Conservation (phyloP, 2,888 invertebrate genomes). For the Drosophila ezoana region DNA sequence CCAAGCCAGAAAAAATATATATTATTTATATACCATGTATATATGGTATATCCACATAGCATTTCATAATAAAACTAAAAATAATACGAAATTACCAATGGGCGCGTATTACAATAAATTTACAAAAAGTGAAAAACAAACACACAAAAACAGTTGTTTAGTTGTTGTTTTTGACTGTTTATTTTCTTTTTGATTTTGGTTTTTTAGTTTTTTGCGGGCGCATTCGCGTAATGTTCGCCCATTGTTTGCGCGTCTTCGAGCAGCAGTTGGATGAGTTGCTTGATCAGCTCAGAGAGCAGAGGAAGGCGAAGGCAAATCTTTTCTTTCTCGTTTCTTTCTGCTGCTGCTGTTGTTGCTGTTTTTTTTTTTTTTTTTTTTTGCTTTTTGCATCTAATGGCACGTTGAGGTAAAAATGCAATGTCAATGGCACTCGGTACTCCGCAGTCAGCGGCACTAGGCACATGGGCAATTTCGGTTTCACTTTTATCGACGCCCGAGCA, state of each 20-base stretch:
- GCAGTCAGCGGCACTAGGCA: conserved; percentile 23
- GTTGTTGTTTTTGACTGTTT: conserved; percentile 42
- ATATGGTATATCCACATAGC: conserved; percentile 47
- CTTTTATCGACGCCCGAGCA: conserved; percentile 78
- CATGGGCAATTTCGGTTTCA: conserved; percentile 79
- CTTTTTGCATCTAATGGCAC: conserved; percentile 71
- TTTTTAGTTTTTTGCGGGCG: conserved; percentile 45
- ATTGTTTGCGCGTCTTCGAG: conserved; percentile 62
- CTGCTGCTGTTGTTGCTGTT: conserved; percentile 34
- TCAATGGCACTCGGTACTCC: conserved; percentile 74
- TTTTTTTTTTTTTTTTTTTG: conserved; percentile 40
- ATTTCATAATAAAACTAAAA: conserved; percentile 69
- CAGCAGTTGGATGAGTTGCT: conserved; percentile 32
- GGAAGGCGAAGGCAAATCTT: conserved; percentile 49
- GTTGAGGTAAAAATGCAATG: conserved; percentile 79
- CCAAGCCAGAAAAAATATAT: conserved; percentile 42
- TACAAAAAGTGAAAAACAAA: conserved; percentile 30
- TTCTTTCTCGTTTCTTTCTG: conserved; percentile 26
- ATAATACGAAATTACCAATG: conserved; percentile 77
- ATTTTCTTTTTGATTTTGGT: conserved; percentile 15
- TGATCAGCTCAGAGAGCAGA: conserved; percentile 38
- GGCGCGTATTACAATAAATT: conserved; percentile 74
- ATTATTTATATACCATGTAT: conserved; percentile 22
- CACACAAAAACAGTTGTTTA: conserved; percentile 23
- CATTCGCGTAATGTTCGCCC: conserved; percentile 71